Evolutionary conservation across 92 coral and sea anemone genomes (phyloP), one percentile per base, ranked within the genome.

Genomic region (Paramuricea clavata): DNA sequence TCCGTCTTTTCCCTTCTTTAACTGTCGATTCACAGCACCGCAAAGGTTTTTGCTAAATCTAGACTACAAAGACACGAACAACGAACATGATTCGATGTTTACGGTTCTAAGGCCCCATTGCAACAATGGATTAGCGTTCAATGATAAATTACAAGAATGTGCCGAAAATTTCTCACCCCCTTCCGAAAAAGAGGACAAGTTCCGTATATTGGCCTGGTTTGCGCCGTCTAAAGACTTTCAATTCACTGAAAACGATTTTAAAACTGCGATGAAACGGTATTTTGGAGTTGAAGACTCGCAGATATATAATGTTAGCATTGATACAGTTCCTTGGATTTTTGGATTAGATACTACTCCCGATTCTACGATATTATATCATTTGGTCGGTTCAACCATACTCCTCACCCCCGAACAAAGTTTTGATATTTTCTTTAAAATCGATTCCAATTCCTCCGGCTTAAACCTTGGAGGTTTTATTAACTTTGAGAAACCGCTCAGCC

Each of bases 391-490:
- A 10, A 79, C 71, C 2, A 1, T 79, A 4, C 25, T 79, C 67
- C 57, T 79, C 2, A 79, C 50, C 6, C 73, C 84, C 7, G 71
- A 60, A 60, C 73, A 79, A 79, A 79, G 73, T 21, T 41, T 79
- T 6, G 54, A 59, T 8, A 12, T 61, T 7, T 36, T 30, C 0
- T 33, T 13, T 27, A 79, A 36, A 36, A 30, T 17, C 0, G 64
- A 26, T 22, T 22, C 84, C 57, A 65, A 19, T 65, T 33, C 49
- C 0, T 28, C 39, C 39, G 3, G 33, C 36, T 33, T 21, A 42
- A 50, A 36, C 10, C 82, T 76, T 52, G 0, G 60, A 42, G 34
- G 47, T 23, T 60, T 79, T 21, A 32, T 79, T 31, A 23, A 79
- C 72, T 59, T 79, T 19, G 13, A 79, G 23, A 35, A 59, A 12